Evolutionary conservation across 2,888 invertebrate genomes (phyloP), one percentile per base, ranked within the genome.

Genomic region (Campaea margaritaria): DNA sequence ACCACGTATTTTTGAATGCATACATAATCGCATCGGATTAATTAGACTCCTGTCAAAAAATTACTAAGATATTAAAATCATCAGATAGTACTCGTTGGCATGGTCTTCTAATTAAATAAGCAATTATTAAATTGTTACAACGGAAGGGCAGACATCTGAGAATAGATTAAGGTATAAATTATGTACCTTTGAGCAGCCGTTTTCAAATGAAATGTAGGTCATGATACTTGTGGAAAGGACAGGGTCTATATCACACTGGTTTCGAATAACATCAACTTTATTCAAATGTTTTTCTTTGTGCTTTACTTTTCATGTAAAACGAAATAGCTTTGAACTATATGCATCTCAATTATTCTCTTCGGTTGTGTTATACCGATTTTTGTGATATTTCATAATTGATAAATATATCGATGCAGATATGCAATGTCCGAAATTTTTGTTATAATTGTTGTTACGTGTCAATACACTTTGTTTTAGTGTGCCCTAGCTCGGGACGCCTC

Each of bases 81-180:
- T 21, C 3, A 21, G 21, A 21, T 21, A 21, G 21, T 3, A 21
- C 21, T 21, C 21, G 21, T 21, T 3, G 21, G 21, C 2, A 21
- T 21, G 5, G 21, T 5, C 21, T 21, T 5, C 3, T 21, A 21
- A 21, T 21, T 5, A 21, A 21, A 16, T 34, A 13, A 8, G 4
- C 5, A 39, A 2, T n/a, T 14, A 31, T 45, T 1, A 10, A 31
- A 14, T 28, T 31, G 9, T 14, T n/a, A 45, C 31, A 47, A 21
- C 36, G 16, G 16, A 12, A 7, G 14, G 47, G 7, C 8, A 27
- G 31, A n/a, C 15, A 46, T 60, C 68, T 70, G 66, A 62, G 62
- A 75, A 74, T 73, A 72, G 71, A 79, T 74, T 63, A 72, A 67
- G 58, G 69, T 64, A 76, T 85, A 76, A 81, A 83, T 78, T 79